Conservation (phyloP, 2,113 vertebrate species). For the Dolichotis patagonum region DNA sequence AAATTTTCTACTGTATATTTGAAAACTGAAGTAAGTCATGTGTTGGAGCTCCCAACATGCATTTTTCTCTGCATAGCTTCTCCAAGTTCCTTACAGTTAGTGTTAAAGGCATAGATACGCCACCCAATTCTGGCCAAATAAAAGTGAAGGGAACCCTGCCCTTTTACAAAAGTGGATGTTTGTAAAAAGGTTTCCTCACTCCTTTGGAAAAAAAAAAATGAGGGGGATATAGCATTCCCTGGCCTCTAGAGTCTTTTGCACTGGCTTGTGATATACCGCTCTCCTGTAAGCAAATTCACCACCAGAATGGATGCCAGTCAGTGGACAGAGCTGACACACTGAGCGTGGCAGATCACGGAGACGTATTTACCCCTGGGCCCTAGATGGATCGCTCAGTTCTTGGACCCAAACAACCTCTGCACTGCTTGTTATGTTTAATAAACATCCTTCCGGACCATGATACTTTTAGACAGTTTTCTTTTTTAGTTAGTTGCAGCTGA, state of each 20-base stretch:
- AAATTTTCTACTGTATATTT: slow-evolving; percentile 7
- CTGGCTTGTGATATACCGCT: not conserved
- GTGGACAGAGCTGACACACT: slow-evolving; percentile 35
- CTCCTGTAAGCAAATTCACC: not conserved
- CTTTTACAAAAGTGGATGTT: not conserved
- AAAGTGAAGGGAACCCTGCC: not conserved
- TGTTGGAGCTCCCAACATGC: not conserved
- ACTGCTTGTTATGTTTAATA: slow-evolving; percentile 68
- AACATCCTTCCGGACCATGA: slow-evolving; percentile 57
- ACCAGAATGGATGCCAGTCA: not conserved
- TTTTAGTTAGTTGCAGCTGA: slow-evolving; percentile 46
- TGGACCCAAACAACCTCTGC: slow-evolving; percentile 63
- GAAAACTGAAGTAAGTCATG: slow-evolving; percentile 14
- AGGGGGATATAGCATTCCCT: not conserved
- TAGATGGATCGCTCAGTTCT: slow-evolving; percentile 17
- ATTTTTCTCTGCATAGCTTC: not conserved
- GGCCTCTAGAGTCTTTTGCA: not conserved
- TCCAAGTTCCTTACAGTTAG: not conserved
- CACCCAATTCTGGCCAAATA: not conserved
- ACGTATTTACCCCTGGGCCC: slow-evolving; percentile 53
- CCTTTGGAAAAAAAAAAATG: not conserved
- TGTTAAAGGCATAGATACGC: not conserved
- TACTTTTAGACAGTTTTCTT: slow-evolving; percentile 47
- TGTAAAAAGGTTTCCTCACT: not conserved
- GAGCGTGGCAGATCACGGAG: slow-evolving; percentile 51